A percentile compares a stretch with the other conserved stretches of the same genome.
Evolutionary conservation across 2,888 invertebrate species (phyloP).

Genomic region (Cheiracanthium punctorium): DNA sequence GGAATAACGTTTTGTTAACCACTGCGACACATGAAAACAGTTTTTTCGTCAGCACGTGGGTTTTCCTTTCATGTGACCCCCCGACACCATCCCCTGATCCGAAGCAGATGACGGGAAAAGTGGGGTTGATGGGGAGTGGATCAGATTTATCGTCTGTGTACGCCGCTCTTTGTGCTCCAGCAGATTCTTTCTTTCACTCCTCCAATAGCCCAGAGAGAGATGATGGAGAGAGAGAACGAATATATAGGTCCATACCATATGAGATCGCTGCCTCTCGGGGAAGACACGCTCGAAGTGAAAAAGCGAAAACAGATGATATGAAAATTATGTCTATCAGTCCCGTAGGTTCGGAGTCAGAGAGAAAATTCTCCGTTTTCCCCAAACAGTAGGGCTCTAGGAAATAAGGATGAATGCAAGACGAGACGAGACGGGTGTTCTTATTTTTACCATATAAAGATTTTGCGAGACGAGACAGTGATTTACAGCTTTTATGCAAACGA

Average conservation of each 20-base stretch:
- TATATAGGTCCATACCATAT: no score
- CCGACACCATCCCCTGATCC: not conserved
- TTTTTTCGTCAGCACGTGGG: conserved; percentile 13
- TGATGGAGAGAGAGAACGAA: not conserved
- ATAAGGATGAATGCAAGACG: no score
- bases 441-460: no score
- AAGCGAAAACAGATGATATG: no score
- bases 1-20: conserved; percentile 10
- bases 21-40: conserved; percentile 1
- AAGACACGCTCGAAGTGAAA: not conserved
- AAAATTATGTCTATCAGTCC: no score
- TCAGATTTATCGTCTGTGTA: conserved; percentile 17
- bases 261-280: not conserved
- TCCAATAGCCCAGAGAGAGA: not conserved
- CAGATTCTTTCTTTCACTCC: not conserved
- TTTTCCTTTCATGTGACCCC: not conserved
- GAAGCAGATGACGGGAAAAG: conserved; percentile 15
- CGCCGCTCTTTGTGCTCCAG: not conserved
- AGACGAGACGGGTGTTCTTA: no score
- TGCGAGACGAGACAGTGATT: no score
- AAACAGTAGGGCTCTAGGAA: no score
- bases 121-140: conserved; percentile 7
- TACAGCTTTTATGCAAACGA: no score
- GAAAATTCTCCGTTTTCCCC: no score
- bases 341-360: no score